Evolutionary conservation across 2,888 invertebrate genomes (phyloP), one percentile per base, ranked within the genome.

Genomic region (Andrena haemorrhoa): DNA sequence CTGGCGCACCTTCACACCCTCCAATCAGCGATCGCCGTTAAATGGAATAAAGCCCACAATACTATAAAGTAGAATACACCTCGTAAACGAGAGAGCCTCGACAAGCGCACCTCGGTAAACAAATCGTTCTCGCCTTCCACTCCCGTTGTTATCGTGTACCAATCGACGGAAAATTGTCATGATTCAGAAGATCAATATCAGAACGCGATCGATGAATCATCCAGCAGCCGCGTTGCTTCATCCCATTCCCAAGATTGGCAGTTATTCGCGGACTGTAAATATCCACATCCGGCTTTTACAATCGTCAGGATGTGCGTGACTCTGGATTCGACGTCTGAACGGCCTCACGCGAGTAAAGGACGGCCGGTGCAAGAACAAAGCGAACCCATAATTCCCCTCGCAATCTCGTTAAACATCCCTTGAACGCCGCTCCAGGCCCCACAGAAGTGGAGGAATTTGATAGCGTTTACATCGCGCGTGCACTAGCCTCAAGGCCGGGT

Each of bases 231-330:
- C 61, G 8, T 51, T 53, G 56, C 16, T 75, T 66, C 12, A 26
- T 68, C 26, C 35, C 3, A 20, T 33, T 69, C 49, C 53, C 20
- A 29, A 64, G 26, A 78, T 75, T 20, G 61, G 6, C 26, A 33
- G 49, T 60, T 47, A 8, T 20, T 63, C 31, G n/a, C 4, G 16
- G 23, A 2, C 26, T 20, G 33, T 74, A 83, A 85, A 86, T 83
- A 73, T 73, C 56, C 66, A 64, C 77, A 66, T 86, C 86, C 85
- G 77, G 56, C 31, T 77, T 64, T 68, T 69, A 70, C 61, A 68
- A 75, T 63, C 53, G 29, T 73, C 83, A 71, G 79, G 80, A 87
- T 83, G 73, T 85, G 85, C 86, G 87, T 87, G 86, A 83, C 66
- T 71, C 29, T 23, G 35, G 74, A 76, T 74, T 68, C 51, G 56